These are phyloP conservation scores for Prunella strophiata DNA, from an alignment of 2,797 vertebrate genomes.

Conservation along the genomic window DNA sequence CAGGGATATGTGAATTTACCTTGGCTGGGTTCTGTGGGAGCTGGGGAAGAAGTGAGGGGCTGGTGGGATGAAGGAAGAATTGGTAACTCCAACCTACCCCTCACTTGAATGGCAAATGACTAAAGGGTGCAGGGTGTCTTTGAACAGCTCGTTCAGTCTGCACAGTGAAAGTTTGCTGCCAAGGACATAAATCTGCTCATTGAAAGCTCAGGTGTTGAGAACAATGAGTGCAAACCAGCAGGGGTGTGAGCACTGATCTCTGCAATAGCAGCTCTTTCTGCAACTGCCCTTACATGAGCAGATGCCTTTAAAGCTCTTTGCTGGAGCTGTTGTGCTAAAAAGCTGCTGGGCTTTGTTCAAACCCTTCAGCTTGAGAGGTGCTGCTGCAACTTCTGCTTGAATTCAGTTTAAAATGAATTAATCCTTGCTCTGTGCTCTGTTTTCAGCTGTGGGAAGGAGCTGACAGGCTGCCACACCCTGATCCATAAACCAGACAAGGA, in stretches of 20 bases:
- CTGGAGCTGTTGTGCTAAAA: neutral
- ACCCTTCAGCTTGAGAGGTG: neutral
- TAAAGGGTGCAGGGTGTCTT: neutral
- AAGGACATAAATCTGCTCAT: neutral
- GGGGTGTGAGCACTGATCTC: neutral
- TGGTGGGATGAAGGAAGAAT: neutral
- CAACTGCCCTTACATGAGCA: neutral
- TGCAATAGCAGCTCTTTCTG: neutral
- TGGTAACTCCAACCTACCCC: neutral
- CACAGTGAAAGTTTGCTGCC: neutral
- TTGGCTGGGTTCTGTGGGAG: neutral
- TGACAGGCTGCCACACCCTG: conserved; percentile 83
- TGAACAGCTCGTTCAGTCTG: neutral
- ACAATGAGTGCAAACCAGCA: neutral
- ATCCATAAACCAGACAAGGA: conserved; percentile 80
- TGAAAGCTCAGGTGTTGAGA: neutral
- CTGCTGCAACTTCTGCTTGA: neutral
- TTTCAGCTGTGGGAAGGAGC: conserved; percentile 85
- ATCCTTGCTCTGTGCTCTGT: neutral
- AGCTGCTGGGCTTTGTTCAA: neutral
- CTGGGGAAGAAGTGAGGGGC: neutral
- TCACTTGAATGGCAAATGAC: neutral
- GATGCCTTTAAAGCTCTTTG: neutral
- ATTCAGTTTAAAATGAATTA: neutral
- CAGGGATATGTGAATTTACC: neutral